phyloP scores from a whole-genome alignment of 2,113 vertebrate species.

The Podilymbus podiceps region DNA sequence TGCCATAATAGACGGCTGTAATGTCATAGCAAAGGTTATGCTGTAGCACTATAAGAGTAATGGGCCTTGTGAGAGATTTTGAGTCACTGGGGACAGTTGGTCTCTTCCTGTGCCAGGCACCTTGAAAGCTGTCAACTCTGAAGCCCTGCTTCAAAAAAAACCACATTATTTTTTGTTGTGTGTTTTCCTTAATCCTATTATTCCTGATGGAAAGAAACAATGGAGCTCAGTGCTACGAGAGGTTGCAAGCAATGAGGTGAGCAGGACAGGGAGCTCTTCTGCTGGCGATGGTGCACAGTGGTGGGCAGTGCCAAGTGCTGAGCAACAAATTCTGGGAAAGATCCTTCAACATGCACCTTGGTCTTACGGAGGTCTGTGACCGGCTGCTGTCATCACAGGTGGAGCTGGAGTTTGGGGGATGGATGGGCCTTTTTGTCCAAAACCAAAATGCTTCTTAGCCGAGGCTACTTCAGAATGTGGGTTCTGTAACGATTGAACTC shows the following conservation, averaged over 20 bases:
- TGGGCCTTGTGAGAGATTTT: neutral
- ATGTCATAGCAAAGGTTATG: neutral
- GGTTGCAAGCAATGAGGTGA: neutral
- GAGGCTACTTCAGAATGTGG: neutral
- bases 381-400: neutral
- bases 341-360: neutral
- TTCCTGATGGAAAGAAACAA: neutral
- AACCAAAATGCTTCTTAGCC: neutral
- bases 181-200: neutral
- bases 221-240: neutral
- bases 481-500: neutral
- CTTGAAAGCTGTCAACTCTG: neutral
- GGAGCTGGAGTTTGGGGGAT: neutral
- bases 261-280: neutral
- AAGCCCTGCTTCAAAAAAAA: neutral
- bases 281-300: accelerated
- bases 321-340: neutral
- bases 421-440: neutral
- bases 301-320: neutral
- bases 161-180: neutral
- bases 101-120: neutral
- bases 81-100: neutral
- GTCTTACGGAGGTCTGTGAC: accelerated
- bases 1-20: neutral
- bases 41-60: accelerated